Evolutionary conservation across 1,140 invertebrate species (phyloP), one percentile per base, ranked within the genome.

Genomic region (Hestina assimilis): DNA sequence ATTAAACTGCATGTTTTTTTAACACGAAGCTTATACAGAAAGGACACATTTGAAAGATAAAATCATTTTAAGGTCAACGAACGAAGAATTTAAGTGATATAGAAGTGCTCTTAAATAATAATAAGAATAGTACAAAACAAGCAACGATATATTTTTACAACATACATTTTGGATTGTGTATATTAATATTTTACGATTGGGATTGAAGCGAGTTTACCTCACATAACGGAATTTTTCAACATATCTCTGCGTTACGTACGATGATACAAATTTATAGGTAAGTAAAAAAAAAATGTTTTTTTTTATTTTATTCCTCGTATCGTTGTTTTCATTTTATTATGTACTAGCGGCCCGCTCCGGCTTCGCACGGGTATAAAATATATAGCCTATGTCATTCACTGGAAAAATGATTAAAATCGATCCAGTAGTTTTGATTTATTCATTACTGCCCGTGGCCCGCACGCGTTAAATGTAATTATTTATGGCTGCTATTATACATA

Each of bases 231-330:
- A 48, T 23, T 48, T n/a, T 24, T 57, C 54, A 23, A 45, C 55
- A 20, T 17, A n/a, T 59, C 77, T 75, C 74, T 66, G 67, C 77
- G 68, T 75, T 59, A 52, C 45, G 56, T 55, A 55, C 20, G 82
- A 83, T 83, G 72, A 85, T 83, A 85, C 82, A 83, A 48, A 70
- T 52, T 53, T 63, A 63, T 71, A 83, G 82, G 82, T 85, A 66
- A 47, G 53, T 56, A 15, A 21, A 35, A 33, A 12, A 35, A 17
- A 9, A 21, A 35, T 21, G 19, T 45, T 35, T 19, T 2, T 35
- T 23, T 21, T n/a, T n/a, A n/a, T n/a, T n/a, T n/a, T n/a, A n/a
- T n/a, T n/a, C n/a, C n/a, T n/a, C n/a, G n/a, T n/a, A n/a, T n/a
- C n/a, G n/a, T n/a, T n/a, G n/a, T n/a, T n/a, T n/a, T n/a, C n/a